Percentiles rank a stretch among this genome's conserved stretches.
Conservation (phyloP, 53 echinoderm and acorn worm species). For the Echinarachnius parma region DNA sequence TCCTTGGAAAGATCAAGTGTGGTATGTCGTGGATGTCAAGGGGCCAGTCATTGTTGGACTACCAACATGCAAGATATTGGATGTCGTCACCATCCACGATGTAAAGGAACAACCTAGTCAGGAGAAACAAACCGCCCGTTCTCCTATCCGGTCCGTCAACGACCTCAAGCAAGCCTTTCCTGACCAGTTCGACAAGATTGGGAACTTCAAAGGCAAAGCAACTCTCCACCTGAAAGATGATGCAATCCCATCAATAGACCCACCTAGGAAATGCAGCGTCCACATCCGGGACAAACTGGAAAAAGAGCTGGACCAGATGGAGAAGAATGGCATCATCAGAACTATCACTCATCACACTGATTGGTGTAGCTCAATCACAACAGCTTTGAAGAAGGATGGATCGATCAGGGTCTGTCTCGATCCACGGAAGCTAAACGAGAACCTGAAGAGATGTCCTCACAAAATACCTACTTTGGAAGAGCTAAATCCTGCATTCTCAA, state of each 20-base stretch:
- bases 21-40: slow-evolving; percentile 57
- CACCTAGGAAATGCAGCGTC: slow-evolving; percentile 40
- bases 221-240: slow-evolving; percentile 52
- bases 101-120: background rate
- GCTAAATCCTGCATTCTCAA: too few species aligned
- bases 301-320: slow-evolving; percentile 51
- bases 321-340: slow-evolving; percentile 40
- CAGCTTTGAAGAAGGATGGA: slow-evolving; percentile 48
- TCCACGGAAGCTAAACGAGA: slow-evolving; percentile 40
- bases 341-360: slow-evolving; percentile 46
- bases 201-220: slow-evolving; percentile 52
- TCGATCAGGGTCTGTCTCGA: slow-evolving; percentile 37
- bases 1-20: slow-evolving; percentile 35
- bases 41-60: slow-evolving; percentile 61
- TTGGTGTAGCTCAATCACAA: slow-evolving; percentile 63
- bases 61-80: slow-evolving; percentile 41
- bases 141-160: background rate
- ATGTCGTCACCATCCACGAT: slow-evolving; percentile 55
- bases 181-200: slow-evolving; percentile 54
- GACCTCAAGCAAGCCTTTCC: slow-evolving; percentile 17
- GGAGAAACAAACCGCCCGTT: too few species aligned
- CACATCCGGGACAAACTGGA: slow-evolving; percentile 47
- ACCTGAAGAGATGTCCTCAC: too few species aligned
- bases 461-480: too few species aligned
- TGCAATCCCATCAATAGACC: slow-evolving; percentile 33